Evolutionary conservation across 2,797 vertebrate genomes (phyloP), one percentile per base, ranked within the genome.

Genomic region (Schizopygopsis malacanthus): DNA sequence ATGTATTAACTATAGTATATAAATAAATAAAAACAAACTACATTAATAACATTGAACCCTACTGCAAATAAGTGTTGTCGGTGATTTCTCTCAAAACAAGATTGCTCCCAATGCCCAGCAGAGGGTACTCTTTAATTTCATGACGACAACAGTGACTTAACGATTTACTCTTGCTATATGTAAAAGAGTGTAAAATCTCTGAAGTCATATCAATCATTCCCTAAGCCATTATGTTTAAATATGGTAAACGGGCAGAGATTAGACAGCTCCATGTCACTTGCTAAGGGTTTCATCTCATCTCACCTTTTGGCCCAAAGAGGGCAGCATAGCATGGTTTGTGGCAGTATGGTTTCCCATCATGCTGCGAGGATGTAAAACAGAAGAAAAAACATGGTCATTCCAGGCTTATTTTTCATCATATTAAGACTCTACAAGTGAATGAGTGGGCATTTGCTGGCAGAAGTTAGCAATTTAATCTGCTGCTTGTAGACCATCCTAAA

Each of bases 291-390:
- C 4, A 50, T 41, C 8, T 52, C 11, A 50, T 83, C 88, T 91
- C 43, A 91, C 95, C 95, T 95, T 96, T 96, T 87, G 95, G 95
- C 84, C 95, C 95, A 85, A 95, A 96, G 94, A 96, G 95, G 92
- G 95, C 95, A 92, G 95, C 95, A 91, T 96, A 96, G 90, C 95
- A 96, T 2, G 95, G 95, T 83, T 96, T 96, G 93, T 96, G 95
- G 93, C 95, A 96, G 93, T 97, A 99, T 6, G 98, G 98, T 83
- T 97, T 96, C 89, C 97, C 97, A 0, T 96, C 97, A 0, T 99
- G 98, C 98, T 99, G 93, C 52, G 52, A 82, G 45, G 70, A 86
- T 37, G 61, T 47, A 50, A 69, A 87, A 81, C 39, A 59, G 33
- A 39, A 81, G 15, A 86, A 73, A 72, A 65, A 54, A 41, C 6